A percentile compares a stretch with the other conserved stretches of the same genome.
These are phyloP conservation scores for Diachrysia chrysitis DNA, from an alignment of 2,888 invertebrate species.

Conservation along the genomic window DNA sequence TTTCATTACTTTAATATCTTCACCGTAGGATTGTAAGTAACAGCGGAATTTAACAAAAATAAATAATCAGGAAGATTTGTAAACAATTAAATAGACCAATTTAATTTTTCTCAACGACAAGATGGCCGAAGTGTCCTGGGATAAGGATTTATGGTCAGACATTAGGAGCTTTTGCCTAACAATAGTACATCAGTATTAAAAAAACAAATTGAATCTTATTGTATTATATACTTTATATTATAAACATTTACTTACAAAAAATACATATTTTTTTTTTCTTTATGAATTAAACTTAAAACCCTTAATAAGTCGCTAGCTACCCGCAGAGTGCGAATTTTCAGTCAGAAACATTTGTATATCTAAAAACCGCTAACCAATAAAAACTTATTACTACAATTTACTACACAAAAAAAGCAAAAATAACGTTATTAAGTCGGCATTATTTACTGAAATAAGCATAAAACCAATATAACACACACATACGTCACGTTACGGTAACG, in stretches of 20 bases:
- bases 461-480: constrained; percentile 37
- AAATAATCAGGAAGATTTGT: not conserved
- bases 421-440: constrained; percentile 8
- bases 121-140: too few species aligned
- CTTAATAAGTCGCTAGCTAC: not conserved
- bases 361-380: not conserved
- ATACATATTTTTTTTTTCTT: too few species aligned
- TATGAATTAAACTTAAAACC: too few species aligned
- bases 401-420: constrained; percentile 13
- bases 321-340: not conserved
- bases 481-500: constrained; percentile 54
- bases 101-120: too few species aligned
- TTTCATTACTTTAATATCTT: constrained; percentile 4
- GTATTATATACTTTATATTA: too few species aligned
- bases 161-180: too few species aligned
- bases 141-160: too few species aligned
- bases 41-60: not conserved
- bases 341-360: not conserved
- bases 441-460: constrained; percentile 28
- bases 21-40: not conserved
- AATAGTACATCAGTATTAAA: too few species aligned
- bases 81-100: not conserved
- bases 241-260: too few species aligned
- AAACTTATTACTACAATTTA: not conserved
- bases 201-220: too few species aligned